A percentile compares a stretch with the other conserved stretches of the same genome.
phyloP scores from a whole-genome alignment of 1,140 invertebrate species.

The Eupristina koningsbergeri region DNA sequence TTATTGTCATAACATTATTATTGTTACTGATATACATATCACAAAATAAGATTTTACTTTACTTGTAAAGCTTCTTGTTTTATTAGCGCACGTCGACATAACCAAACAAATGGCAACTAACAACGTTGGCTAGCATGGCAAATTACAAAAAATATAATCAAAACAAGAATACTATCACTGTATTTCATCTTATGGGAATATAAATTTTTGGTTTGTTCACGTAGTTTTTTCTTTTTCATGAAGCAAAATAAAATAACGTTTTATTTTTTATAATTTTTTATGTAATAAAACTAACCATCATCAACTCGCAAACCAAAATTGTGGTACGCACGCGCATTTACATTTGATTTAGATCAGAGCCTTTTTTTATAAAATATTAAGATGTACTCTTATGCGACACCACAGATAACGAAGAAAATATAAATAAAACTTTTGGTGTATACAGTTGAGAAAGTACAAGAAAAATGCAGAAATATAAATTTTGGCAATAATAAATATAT shows the following conservation, averaged over 20 bases:
- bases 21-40: background rate
- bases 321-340: background rate
- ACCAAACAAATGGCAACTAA: constrained; percentile 36
- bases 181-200: too few species aligned
- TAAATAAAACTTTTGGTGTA: too few species aligned
- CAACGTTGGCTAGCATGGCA: background rate
- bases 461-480: too few species aligned
- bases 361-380: background rate
- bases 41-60: constrained; percentile 10
- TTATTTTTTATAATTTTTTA: background rate
- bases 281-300: background rate
- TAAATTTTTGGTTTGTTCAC: constrained; percentile 37
- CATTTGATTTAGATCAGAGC: background rate
- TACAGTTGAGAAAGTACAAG: too few species aligned
- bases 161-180: too few species aligned
- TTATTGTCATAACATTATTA: constrained; percentile 1
- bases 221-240: background rate
- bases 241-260: background rate
- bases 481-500: too few species aligned
- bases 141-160: too few species aligned
- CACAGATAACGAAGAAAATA: background rate
- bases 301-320: background rate
- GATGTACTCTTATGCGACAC: background rate
- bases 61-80: constrained; percentile 33
- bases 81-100: constrained; percentile 23